Base-by-base conservation (phyloP, 2,888 invertebrate species). In the Erebia ligea region DNA sequence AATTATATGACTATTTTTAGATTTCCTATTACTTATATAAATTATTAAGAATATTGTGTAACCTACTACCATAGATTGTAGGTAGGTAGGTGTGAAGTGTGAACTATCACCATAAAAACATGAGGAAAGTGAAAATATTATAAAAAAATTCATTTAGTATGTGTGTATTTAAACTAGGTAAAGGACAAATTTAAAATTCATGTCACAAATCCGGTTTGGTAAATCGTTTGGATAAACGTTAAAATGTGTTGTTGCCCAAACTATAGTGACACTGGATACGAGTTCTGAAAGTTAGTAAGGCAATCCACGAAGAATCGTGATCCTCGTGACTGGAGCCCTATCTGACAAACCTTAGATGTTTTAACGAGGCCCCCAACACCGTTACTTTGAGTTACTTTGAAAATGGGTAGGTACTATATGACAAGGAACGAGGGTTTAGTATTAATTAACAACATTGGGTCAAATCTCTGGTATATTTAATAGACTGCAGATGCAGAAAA, bases 281-380 rank as follows among this genome's bases (percentile, higher is more conserved):
- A 67, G 67, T 15, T 71, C 69, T 69, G 50, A 72, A 73, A 70
- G 67, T 74, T 69, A 68, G 71, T 69, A 75, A 71, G 73, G 73
- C 75, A 73, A 73, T 76, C 77, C 81, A 76, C 81, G 80, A 76
- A 69, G 73, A 73, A 69, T 81, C 83, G 82, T 83, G 82, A 77
- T 77, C 74, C 73, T 80, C 81, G 81, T 80, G 81, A 80, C 80
- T 80, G 68, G 65, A 72, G 73, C 52, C 72, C 70, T 76, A 80
- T 80, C 82, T 80, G 80, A 82, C 81, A 80, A 80, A 77, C 73
- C 70, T 70, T 68, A 73, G 70, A 70, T 75, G 70, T 75, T 73
- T 70, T 70, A 74, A 73, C 73, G 68, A 72, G 72, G 69, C 72
- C 75, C 70, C 70, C 75, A 72, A 69, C 70, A 67, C 69, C 67